Evolutionary conservation across 1,140 invertebrate species (phyloP).

Genomic region (Orius insidiosus): DNA sequence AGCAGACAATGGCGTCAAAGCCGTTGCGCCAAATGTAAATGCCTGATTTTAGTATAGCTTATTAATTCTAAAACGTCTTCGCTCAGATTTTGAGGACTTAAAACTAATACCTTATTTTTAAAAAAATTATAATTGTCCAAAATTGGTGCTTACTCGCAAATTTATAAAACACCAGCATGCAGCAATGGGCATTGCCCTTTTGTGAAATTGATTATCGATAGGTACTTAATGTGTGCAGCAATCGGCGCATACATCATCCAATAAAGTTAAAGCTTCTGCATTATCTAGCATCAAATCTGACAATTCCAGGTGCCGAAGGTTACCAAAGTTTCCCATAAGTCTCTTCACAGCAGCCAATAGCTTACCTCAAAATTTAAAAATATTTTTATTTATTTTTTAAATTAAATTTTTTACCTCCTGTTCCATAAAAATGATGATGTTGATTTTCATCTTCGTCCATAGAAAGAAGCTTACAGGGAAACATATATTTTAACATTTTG

Average conservation of each 20-base stretch:
- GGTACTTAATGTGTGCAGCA: constrained; percentile 44
- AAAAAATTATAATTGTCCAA: background rate
- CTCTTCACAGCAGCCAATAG: constrained; percentile 47
- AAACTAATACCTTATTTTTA: constrained; percentile 36
- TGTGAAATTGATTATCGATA: constrained; percentile 59
- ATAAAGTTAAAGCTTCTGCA: constrained; percentile 44
- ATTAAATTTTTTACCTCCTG: constrained; percentile 38
- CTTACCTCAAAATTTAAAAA: constrained; percentile 28
- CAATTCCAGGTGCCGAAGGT: constrained; percentile 45
- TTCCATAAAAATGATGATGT: constrained; percentile 44
- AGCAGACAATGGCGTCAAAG: constrained; percentile 20
- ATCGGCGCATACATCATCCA: constrained; percentile 53
- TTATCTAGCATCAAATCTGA: constrained; percentile 60
- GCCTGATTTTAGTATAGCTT: constrained; percentile 42
- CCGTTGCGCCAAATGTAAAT: constrained; percentile 66
- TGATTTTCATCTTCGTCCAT: constrained; percentile 36
- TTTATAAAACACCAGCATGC: constrained; percentile 64
- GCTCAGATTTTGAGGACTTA: constrained; percentile 66
- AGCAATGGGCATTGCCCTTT: constrained; percentile 53
- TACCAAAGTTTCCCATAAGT: constrained; percentile 46
- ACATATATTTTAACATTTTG: constrained; percentile 45
- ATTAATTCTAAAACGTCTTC: constrained; percentile 55
- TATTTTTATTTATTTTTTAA: background rate
- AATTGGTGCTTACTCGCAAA: constrained; percentile 32
- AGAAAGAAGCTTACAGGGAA: constrained; percentile 54